phyloP scores from a whole-genome alignment of 2,888 invertebrate species.

The Muschampia plurimacula region DNA sequence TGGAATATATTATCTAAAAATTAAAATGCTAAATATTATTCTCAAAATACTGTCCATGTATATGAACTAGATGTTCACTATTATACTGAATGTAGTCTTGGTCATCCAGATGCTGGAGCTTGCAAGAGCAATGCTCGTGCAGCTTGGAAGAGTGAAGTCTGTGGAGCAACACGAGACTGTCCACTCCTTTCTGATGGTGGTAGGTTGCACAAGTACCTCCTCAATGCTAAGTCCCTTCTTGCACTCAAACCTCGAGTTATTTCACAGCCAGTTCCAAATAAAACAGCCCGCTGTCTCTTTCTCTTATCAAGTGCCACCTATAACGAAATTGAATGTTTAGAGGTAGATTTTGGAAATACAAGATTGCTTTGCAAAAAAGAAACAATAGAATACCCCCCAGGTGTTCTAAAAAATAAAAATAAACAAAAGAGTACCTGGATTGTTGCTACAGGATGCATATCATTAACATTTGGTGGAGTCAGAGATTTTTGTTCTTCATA shows the following conservation, averaged over 20 bases:
- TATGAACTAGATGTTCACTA: neutral
- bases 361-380: neutral
- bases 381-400: neutral
- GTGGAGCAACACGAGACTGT: constrained; percentile 74
- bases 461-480: constrained; percentile 60
- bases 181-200: constrained; percentile 87
- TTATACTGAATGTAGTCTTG: neutral
- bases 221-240: constrained; percentile 90
- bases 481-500: constrained; percentile 51
- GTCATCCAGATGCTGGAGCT: constrained; percentile 64
- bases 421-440: constrained; percentile 66
- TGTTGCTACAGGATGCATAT: constrained; percentile 83
- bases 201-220: constrained; percentile 89
- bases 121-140: constrained; percentile 83
- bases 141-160: constrained; percentile 83
- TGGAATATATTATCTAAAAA: neutral
- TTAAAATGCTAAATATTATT: neutral
- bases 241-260: constrained; percentile 92
- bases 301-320: constrained; percentile 87
- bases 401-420: neutral
- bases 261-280: constrained; percentile 91
- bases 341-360: neutral
- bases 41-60: neutral
- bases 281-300: constrained; percentile 86
- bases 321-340: constrained; percentile 39